A percentile compares a stretch with the other conserved stretches of the same genome.
Evolutionary conservation across 2,888 invertebrate genomes (phyloP).

Genomic region (Erynnis tages): DNA sequence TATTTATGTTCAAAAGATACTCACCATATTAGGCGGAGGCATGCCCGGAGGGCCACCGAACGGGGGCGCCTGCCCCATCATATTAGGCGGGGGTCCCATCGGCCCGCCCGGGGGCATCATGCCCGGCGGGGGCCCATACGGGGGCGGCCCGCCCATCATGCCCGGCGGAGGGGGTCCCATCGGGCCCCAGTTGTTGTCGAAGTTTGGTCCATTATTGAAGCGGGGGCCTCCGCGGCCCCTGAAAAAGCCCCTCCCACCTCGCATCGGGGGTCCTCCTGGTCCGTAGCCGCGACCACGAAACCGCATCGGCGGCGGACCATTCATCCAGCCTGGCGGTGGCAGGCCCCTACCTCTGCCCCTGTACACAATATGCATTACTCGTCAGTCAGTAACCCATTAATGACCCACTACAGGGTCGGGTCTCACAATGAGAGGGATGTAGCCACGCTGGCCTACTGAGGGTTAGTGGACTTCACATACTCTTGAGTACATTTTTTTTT

Average conservation of each 20-base stretch:
- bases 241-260: slow-evolving; percentile 78
- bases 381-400: no score
- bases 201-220: slow-evolving; percentile 75
- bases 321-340: slow-evolving; percentile 70
- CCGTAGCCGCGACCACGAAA: slow-evolving; percentile 86
- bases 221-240: slow-evolving; percentile 74
- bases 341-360: slow-evolving; percentile 62
- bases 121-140: slow-evolving; percentile 74
- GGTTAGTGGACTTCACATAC: no score
- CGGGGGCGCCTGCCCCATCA: slow-evolving; percentile 80
- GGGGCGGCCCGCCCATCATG: slow-evolving; percentile 72
- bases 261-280: slow-evolving; percentile 80
- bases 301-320: slow-evolving; percentile 82
- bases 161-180: slow-evolving; percentile 82
- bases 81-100: slow-evolving; percentile 79
- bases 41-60: slow-evolving; percentile 77
- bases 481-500: no score
- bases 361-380: no score
- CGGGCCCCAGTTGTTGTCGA: slow-evolving; percentile 86
- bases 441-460: no score
- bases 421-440: no score
- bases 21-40: slow-evolving; percentile 83
- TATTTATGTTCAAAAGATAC: slow-evolving; percentile 39
- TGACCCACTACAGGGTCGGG: no score
- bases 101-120: slow-evolving; percentile 83